Evolutionary conservation across 2,113 vertebrate genomes (phyloP), one percentile per base, ranked within the genome.

Genomic region (Antennarius striatus): DNA sequence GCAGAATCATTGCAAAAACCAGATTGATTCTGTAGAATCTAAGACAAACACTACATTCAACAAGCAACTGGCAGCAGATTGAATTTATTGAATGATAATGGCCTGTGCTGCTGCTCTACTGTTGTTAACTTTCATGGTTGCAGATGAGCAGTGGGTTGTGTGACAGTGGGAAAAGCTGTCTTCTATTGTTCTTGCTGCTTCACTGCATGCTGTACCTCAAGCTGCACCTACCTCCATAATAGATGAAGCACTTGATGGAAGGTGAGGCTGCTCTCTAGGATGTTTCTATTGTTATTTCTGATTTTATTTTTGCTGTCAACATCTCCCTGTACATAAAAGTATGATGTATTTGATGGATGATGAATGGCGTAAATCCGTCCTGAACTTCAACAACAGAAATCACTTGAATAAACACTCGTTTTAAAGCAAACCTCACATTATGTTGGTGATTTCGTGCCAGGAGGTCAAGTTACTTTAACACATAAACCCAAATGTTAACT

Each of bases 201-300:
- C 78, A 70, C 48, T 73, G 79, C 76, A 50, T 71, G 71, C 45
- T 15, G 55, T 28, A 62, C 55, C 63, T 61, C 43, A 40, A 75
- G 63, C 68, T 59, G 55, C 73, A 82, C 58, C 68, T 57, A 45
- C 17, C 56, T 91, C 28, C 70, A 90, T 88, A 86, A 87, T 89
- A 81, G 68, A 88, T 89, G 72, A 87, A 68, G 68, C 68, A 62
- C 68, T 50, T 53, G 57, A 46, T 45, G 15, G 43, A 28, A 32
- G 32, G 17, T 16, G 7, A 4, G 30, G 40, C 53, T 51, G 22
- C 28, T 75, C 55, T 62, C 52, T 2, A 68, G 79, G 59, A 72
- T 56, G 67, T 71, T 63, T 59, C 42, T 30, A 36, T 73, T 49
- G 71, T 73, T 3, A 36, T 36, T 36, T 36, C 32, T 6, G 12